Base-by-base conservation (phyloP, 2,113 vertebrate species). In the Mesembrinibis cayennensis region DNA sequence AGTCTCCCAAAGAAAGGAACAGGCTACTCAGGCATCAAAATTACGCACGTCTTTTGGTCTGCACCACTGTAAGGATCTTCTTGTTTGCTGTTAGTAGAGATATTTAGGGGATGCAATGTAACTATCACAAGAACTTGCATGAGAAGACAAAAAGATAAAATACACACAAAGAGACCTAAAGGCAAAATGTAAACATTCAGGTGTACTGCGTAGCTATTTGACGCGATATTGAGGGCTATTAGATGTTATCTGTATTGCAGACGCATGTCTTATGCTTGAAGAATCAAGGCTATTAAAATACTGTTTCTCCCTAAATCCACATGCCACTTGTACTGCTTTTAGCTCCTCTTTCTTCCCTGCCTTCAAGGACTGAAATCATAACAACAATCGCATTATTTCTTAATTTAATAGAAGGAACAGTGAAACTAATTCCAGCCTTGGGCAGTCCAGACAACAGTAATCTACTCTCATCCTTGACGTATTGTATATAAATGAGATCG, bases 351-450 rank as follows among this genome's bases (percentile, higher is more conserved):
- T 80, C 59, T 87, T 67, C 47, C 53, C 44, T 53, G 58, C 73
- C 58, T 67, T 83, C 63, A 27, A 72, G 84, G 63, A 65, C 40
- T 69, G 38, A 89, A 89, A 87, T 80, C 42, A 29, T 81, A 87
- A 53, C 42, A 92, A 86, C 69, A 63, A 91, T 80, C 47, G 23
- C 44, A 61, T 91, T 67, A 63, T 72, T 81, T 96, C 89, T 63
- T 77, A 87, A 94, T 61, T 76, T 72, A 91, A 94, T 55, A 79
- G 77, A 52, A 79, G 49, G 59, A 93, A 55, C 40, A 70, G 73
- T 11, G n/a, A 83, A 93, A 83, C 62, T 82, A 90, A 94, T 89
- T 83, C 87, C 81, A 89, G 84, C 81, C 87, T 63, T 80, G 63
- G 90, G 90, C 87, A 81, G 71, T 21, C 53, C n/a, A 45, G 69